Evolutionary conservation across 1,140 invertebrate genomes (phyloP).

Genomic region (Heliconius melpomene): DNA sequence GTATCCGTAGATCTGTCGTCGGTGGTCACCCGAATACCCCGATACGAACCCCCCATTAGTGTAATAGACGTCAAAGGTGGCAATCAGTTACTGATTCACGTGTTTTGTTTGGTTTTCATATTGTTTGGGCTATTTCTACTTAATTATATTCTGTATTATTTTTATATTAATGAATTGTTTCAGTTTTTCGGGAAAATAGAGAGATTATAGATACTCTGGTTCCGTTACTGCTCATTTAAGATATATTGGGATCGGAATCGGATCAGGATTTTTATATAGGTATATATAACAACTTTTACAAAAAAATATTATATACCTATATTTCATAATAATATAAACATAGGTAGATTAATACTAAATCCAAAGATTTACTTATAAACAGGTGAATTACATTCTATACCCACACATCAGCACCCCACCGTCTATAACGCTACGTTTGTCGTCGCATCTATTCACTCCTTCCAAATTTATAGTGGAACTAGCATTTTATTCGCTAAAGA

Average conservation of each 20-base stretch:
- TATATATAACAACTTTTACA: too few relatives aligned
- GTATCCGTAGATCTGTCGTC: conserved; percentile 52
- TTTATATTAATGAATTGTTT: neutral
- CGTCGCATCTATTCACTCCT: conserved; percentile 51
- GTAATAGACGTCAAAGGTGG: conserved; percentile 58
- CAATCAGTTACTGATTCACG: conserved; percentile 52
- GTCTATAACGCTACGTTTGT: conserved; percentile 49
- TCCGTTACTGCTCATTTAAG: too few relatives aligned
- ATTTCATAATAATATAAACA: too few relatives aligned
- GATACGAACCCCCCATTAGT: conserved; percentile 53
- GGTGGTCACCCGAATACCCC: conserved; percentile 49
- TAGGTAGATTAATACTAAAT: neutral
- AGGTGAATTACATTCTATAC: conserved; percentile 14
- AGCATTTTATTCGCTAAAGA: conserved; percentile 58
- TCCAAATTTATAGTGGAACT: conserved; percentile 50
- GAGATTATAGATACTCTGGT: too few relatives aligned
- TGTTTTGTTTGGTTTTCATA: conserved; percentile 24
- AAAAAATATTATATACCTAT: too few relatives aligned
- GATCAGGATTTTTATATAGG: too few relatives aligned
- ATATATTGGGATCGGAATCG: too few relatives aligned
- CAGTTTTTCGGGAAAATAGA: too few relatives aligned
- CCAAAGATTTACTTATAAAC: conserved; percentile 14
- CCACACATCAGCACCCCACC: conserved; percentile 39
- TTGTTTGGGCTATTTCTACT: conserved; percentile 8
- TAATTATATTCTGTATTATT: neutral